These are phyloP conservation scores for Zaprionus tsacasi DNA, from an alignment of 1,140 invertebrate species.

Conservation along the genomic window DNA sequence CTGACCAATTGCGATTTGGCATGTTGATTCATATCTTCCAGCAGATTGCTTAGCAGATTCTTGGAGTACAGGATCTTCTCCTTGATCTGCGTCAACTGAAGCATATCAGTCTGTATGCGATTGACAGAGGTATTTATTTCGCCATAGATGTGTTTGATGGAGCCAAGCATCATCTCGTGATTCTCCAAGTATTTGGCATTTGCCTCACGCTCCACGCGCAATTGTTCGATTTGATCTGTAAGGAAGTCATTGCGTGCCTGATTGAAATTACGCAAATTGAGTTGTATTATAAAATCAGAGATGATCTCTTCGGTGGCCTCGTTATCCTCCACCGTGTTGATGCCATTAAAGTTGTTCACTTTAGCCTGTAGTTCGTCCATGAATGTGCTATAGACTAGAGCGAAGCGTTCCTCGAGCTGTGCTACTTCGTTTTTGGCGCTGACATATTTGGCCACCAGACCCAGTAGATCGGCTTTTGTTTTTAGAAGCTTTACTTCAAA, in stretches of 20 bases:
- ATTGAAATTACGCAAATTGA: conserved; percentile 68
- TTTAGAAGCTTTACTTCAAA: conserved; percentile 72
- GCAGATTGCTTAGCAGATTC: conserved; percentile 66
- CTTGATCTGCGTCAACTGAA: conserved; percentile 76
- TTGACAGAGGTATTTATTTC: conserved; percentile 72
- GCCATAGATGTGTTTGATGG: conserved; percentile 71
- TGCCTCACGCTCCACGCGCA: conserved; percentile 61
- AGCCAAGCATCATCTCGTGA: conserved; percentile 69
- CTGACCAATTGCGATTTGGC: conserved; percentile 66
- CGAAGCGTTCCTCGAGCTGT: conserved; percentile 59
- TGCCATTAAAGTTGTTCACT: conserved; percentile 66
- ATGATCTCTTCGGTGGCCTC: conserved; percentile 66
- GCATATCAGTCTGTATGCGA: conserved; percentile 75
- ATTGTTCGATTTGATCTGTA: conserved; percentile 65
- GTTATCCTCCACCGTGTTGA: conserved; percentile 36
- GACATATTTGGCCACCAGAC: conserved; percentile 60
- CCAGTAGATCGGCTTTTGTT: conserved; percentile 67
- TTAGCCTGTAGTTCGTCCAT: conserved; percentile 66
- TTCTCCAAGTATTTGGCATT: conserved; percentile 59
- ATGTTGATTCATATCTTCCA: conserved; percentile 66
- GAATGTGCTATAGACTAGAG: conserved; percentile 56
- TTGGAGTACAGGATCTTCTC: conserved; percentile 78
- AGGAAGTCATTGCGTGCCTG: conserved; percentile 65
- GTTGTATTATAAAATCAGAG: conserved; percentile 72
- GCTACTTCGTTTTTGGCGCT: conserved; percentile 53